A percentile compares a stretch with the other conserved stretches of the same genome.
These are phyloP conservation scores for Galagoides demidoff DNA, from an alignment of 2,797 vertebrate genomes.

Conservation along the genomic window DNA sequence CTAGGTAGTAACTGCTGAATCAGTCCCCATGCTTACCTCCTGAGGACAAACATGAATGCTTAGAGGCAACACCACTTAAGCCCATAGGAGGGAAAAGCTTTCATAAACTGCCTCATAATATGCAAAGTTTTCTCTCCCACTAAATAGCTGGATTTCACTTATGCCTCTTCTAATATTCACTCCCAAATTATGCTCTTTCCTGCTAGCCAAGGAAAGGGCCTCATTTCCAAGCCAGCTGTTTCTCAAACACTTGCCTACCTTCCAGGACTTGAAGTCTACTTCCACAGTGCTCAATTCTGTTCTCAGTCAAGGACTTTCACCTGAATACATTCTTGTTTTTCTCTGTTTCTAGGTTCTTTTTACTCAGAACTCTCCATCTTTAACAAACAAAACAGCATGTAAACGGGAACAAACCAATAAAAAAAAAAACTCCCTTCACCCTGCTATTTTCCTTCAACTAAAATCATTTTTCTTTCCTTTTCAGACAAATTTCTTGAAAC, in stretches of 20 bases:
- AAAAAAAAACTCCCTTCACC: background rate
- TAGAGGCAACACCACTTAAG: background rate
- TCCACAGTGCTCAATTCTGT: background rate
- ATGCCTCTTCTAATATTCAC: background rate
- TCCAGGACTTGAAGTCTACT: background rate
- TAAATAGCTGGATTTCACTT: background rate
- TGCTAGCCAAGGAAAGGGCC: background rate
- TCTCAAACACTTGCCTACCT: background rate
- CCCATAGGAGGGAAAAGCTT: constrained; percentile 15
- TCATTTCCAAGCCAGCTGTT: background rate
- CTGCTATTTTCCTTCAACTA: background rate
- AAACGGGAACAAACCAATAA: background rate
- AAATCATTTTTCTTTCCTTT: background rate
- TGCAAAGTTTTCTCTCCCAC: background rate
- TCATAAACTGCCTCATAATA: background rate
- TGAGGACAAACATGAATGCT: background rate
- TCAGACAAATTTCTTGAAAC: background rate
- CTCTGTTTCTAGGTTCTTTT: background rate
- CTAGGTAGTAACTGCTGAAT: background rate
- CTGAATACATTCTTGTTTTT: background rate
- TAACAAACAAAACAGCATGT: background rate
- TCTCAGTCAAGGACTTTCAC: background rate
- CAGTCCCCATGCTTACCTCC: background rate
- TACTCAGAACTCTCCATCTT: background rate
- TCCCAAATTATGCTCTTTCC: background rate